Conservation (phyloP, 2,888 invertebrate genomes). For the Pristionchus arcanus region DNA sequence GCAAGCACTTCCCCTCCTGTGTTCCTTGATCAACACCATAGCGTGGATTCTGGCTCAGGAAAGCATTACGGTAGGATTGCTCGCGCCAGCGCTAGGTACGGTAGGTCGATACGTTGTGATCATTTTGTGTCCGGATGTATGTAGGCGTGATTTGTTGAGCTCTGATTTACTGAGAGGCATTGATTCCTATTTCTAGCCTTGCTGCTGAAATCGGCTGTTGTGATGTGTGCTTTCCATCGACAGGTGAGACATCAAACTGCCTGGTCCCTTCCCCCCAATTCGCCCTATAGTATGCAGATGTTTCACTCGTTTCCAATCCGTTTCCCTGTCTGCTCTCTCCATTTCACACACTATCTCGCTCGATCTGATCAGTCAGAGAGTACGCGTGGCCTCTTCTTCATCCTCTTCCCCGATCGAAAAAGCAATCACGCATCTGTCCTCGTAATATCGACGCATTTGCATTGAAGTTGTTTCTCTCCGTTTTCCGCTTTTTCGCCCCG, state of each 20-base stretch:
- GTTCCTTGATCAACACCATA: conserved; percentile 6
- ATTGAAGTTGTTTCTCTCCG: not conserved
- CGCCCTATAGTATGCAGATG: conserved; percentile 3
- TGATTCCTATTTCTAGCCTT: not conserved
- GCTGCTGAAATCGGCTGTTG: not conserved
- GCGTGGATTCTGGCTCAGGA: not conserved
- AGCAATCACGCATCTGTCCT: conserved; percentile 3
- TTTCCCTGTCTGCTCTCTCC: not conserved
- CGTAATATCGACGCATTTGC: not conserved
- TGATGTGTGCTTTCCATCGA: not conserved
- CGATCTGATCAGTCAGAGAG: not conserved
- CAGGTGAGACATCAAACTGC: not conserved
- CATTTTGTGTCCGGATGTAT: not conserved
- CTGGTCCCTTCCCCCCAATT: not conserved
- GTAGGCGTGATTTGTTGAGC: not conserved
- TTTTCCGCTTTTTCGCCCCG: not conserved
- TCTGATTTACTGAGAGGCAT: not conserved
- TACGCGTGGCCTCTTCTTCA: not conserved
- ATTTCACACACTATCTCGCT: not conserved
- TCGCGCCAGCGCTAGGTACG: not conserved
- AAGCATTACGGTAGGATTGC: not conserved
- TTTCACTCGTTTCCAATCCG: conserved; percentile 6
- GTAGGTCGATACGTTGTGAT: not conserved
- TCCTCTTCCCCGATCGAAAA: conserved; percentile 5
- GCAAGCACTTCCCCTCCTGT: not conserved